Percentiles rank a stretch among this genome's conserved stretches.
Evolutionary conservation across 2,797 vertebrate genomes (phyloP).

Genomic region (Pseudochirops corinnae): DNA sequence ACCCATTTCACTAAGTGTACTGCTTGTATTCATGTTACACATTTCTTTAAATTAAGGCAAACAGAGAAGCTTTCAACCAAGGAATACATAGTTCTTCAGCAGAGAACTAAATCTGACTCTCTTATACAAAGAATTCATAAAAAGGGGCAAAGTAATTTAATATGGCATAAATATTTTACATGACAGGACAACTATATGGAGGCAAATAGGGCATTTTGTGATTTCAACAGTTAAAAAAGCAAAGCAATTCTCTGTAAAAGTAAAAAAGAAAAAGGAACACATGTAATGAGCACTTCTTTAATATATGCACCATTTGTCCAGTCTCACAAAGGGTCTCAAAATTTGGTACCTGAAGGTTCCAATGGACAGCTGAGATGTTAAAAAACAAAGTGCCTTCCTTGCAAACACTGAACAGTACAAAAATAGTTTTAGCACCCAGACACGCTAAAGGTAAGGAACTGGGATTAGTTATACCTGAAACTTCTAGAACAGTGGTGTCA

Average conservation of each 20-base stretch:
- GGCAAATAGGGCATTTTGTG: background rate
- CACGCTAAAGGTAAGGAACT: conserved; percentile 40
- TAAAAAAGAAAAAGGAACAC: background rate
- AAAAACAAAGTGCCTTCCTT: conserved; percentile 51
- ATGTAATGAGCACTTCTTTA: background rate
- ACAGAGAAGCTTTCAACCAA: background rate
- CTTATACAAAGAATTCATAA: background rate
- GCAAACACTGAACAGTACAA: conserved; percentile 27
- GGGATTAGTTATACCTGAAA: conserved; percentile 23
- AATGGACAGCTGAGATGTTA: background rate
- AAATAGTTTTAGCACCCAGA: conserved; percentile 47
- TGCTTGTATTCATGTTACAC: background rate
- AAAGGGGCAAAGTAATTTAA: background rate
- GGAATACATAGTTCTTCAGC: background rate
- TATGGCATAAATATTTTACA: background rate
- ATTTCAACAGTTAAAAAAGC: conserved; percentile 17
- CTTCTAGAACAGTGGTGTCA: background rate
- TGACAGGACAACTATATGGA: background rate
- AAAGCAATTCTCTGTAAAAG: background rate
- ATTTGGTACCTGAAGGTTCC: conserved; percentile 38
- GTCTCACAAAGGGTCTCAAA: conserved; percentile 32
- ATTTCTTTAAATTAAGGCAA: background rate
- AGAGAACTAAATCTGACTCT: background rate
- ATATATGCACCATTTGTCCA: background rate
- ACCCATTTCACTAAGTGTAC: background rate